These are phyloP conservation scores for Macrosiphum euphorbiae DNA, from an alignment of 2,888 invertebrate species.

Conservation along the genomic window DNA sequence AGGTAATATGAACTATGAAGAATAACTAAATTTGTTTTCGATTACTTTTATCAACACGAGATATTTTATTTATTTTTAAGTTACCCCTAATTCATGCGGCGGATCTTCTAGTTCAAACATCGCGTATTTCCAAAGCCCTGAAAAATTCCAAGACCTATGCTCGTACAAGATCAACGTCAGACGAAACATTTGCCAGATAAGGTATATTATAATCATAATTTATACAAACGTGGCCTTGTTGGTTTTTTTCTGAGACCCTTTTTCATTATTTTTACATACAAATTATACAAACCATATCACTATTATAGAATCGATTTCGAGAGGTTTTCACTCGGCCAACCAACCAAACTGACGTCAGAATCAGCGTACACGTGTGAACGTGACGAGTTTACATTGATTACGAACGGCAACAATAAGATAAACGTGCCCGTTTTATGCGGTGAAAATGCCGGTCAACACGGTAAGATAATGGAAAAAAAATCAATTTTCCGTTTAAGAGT, in stretches of 20 bases:
- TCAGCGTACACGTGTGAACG: slow-evolving; percentile 54
- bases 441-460: slow-evolving; percentile 83
- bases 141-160: slow-evolving; percentile 45
- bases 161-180: slow-evolving; percentile 48
- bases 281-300: neutral
- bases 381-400: slow-evolving; percentile 44
- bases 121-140: slow-evolving; percentile 44
- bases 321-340: slow-evolving; percentile 54
- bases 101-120: slow-evolving; percentile 37
- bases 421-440: slow-evolving; percentile 79
- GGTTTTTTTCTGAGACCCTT: neutral
- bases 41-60: neutral
- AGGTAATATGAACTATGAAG: neutral
- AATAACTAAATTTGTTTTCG: neutral
- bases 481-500: neutral
- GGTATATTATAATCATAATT: slow-evolving; percentile 1
- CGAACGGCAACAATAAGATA: slow-evolving; percentile 31
- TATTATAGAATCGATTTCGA: slow-evolving; percentile 57
- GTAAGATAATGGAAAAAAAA: slow-evolving; percentile 68
- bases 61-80: slow-evolving; percentile 17
- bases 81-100: slow-evolving; percentile 39
- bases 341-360: slow-evolving; percentile 34
- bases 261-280: neutral
- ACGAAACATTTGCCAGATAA: slow-evolving; percentile 50
- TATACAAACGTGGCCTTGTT: neutral